A percentile compares a stretch with the other conserved stretches of the same genome.
phyloP scores from a whole-genome alignment of 2,888 invertebrate species.

The Cephalotes varians region DNA sequence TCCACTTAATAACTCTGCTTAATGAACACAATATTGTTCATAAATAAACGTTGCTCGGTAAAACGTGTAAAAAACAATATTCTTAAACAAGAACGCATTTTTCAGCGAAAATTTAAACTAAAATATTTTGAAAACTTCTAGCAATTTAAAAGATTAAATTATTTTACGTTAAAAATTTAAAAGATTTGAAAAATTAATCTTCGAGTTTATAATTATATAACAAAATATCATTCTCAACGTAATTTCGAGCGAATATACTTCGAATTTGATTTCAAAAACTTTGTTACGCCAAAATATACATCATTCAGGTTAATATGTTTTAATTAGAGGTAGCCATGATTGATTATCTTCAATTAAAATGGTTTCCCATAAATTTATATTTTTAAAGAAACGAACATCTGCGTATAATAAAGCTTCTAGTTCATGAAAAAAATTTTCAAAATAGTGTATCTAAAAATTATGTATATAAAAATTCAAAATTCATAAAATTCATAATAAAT shows the following conservation, averaged over 20 bases:
- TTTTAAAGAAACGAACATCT: no score
- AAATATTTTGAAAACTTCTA: background rate
- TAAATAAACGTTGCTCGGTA: background rate
- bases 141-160: background rate
- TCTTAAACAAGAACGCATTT: background rate
- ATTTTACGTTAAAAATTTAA: conserved; percentile 1
- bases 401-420: no score
- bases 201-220: background rate
- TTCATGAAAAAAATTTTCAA: no score
- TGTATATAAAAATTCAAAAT: no score
- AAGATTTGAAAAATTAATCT: conserved; percentile 5
- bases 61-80: background rate
- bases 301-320: no score
- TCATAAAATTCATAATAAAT: no score
- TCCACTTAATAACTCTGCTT: conserved; percentile 13
- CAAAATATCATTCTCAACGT: background rate
- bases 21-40: background rate
- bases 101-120: background rate
- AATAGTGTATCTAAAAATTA: no score
- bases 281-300: background rate
- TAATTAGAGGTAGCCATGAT: no score
- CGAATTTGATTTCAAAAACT: no score
- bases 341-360: no score
- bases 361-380: no score
- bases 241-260: background rate